Evolutionary conservation across 1,140 invertebrate genomes (phyloP), one percentile per base, ranked within the genome.

Genomic region (Ephestia elutella): DNA sequence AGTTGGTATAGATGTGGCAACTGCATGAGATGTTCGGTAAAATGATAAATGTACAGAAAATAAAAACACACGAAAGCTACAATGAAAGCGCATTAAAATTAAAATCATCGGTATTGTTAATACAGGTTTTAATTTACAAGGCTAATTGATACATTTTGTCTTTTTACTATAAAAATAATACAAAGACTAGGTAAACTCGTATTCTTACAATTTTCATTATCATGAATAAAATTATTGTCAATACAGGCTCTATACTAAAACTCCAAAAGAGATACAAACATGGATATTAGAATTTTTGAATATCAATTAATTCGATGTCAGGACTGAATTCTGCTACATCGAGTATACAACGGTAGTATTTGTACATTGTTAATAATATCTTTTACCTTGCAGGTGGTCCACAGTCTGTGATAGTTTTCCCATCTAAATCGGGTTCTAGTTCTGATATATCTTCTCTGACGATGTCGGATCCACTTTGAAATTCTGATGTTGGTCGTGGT

Each of bases 391-490:
- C 90, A 1, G 92, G 92, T 13, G 92, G 92, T 35, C 91, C 91
- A 69, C 93, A 94, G n/a, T 92, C 91, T 21, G 79, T 76, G 2
- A 79, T 72, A 15, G 76, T 73, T 73, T 71, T 89, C 53, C 78
- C 71, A 62, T 83, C 71, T 71, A 88, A 73, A 67, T 89, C 78
- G n/a, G 87, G 81, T 78, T 92, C 91, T 18, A 92, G 66, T n/a
- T 91, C 90, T 13, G 90, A 91, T 30, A 93, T 91, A 63, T 93
- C 92, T 66, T 92, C 92, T 65, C 90, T 90, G 3, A 92, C 91
- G 38, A 93, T 93, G 71, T 93, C 92, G 17, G 90, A 90, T 11
- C 92, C 92, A 35, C 92, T 92, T 61, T 91, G 82, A 62, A 87
- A 92, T 60, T 90, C 90, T 9, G 84, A 87, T 10, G 82, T 87